phyloP scores from a whole-genome alignment of 2,888 invertebrate genomes.

The Eurytoma californica region DNA sequence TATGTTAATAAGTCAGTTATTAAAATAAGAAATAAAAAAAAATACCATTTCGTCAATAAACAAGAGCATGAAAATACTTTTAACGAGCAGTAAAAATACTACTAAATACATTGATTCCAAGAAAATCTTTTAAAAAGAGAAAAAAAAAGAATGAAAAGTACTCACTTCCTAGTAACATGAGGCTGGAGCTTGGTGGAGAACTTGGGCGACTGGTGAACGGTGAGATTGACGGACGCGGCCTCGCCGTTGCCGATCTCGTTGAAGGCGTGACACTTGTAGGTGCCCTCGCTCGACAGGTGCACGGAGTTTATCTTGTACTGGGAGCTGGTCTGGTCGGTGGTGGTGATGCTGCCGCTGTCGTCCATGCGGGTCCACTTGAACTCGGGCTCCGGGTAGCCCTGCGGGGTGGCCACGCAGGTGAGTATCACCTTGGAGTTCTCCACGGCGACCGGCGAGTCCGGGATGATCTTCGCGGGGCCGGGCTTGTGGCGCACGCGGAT shows the following conservation, averaged over 20 bases:
- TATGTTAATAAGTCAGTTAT: no score
- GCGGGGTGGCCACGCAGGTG: slow-evolving; percentile 90
- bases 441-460: slow-evolving; percentile 88
- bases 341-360: slow-evolving; percentile 80
- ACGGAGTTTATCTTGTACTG: slow-evolving; percentile 91
- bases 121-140: background rate
- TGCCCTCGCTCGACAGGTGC: slow-evolving; percentile 90
- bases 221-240: slow-evolving; percentile 87
- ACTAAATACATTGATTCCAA: no score
- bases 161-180: slow-evolving; percentile 82
- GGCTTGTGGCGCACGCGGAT: slow-evolving; percentile 91
- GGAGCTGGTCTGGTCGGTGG: slow-evolving; percentile 86
- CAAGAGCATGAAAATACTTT: no score
- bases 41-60: no score
- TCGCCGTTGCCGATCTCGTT: slow-evolving; percentile 93
- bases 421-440: slow-evolving; percentile 89
- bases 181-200: slow-evolving; percentile 89
- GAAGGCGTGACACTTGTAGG: slow-evolving; percentile 92
- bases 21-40: no score
- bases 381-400: slow-evolving; percentile 94
- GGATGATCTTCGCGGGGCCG: slow-evolving; percentile 88
- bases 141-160: slow-evolving; percentile 38
- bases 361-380: slow-evolving; percentile 93
- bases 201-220: slow-evolving; percentile 92
- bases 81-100: no score